Conservation (phyloP, 2,797 vertebrate genomes). For the Myotis daubentonii region DNA sequence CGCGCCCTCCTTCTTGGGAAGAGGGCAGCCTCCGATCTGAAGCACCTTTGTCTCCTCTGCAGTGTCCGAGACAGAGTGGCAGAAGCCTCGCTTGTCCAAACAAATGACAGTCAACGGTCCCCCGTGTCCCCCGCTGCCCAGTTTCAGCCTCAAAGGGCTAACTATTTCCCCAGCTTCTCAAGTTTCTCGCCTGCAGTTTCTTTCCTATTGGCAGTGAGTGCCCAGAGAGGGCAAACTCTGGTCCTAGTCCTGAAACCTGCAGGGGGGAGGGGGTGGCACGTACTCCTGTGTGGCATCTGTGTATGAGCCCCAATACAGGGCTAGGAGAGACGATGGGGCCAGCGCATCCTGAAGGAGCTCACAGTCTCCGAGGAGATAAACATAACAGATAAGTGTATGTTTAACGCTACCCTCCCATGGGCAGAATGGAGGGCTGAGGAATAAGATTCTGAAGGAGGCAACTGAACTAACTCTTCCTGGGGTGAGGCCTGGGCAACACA, state of each 20-base stretch:
- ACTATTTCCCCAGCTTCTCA: neutral
- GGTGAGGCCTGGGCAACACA: accelerated
- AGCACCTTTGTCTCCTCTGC: conserved; percentile 68
- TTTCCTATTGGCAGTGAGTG: neutral
- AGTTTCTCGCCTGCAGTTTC: neutral
- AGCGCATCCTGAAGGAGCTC: neutral
- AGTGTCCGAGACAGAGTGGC: conserved; percentile 56
- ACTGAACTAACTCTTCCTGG: too few relatives aligned
- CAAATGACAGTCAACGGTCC: conserved; percentile 52
- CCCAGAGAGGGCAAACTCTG: neutral
- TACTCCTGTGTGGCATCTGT: neutral
- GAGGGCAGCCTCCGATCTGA: conserved; percentile 61
- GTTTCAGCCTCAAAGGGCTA: conserved; percentile 57
- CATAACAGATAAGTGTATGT: accelerated
- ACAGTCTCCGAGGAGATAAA: accelerated
- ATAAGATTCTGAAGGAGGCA: neutral
- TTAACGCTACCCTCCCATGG: neutral
- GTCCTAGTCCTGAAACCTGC: neutral
- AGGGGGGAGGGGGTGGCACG: neutral
- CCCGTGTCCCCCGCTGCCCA: neutral
- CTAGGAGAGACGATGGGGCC: neutral
- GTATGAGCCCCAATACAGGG: accelerated
- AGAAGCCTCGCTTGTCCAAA: conserved; percentile 71
- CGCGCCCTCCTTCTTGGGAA: conserved; percentile 35
- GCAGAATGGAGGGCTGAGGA: neutral